These are phyloP conservation scores for Oreochromis aureus DNA, from an alignment of 2,113 vertebrate species.

Conservation along the genomic window DNA sequence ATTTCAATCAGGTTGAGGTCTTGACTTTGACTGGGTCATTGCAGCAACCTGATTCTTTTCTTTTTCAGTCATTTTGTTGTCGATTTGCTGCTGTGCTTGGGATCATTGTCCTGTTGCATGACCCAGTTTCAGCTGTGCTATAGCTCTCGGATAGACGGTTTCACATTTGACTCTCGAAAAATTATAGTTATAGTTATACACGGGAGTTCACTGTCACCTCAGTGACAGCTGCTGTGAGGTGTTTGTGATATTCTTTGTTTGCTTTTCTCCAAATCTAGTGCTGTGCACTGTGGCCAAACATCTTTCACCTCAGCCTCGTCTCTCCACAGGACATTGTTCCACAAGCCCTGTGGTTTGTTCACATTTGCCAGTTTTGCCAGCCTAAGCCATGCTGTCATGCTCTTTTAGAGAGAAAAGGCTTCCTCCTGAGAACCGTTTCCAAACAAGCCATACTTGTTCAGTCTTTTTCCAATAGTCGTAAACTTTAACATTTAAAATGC, in stretches of 20 bases:
- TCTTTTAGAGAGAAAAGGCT: background rate
- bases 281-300: background rate
- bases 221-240: background rate
- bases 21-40: background rate
- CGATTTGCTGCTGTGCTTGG: background rate
- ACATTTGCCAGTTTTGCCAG: background rate
- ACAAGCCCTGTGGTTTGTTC: background rate
- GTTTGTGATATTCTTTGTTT: background rate
- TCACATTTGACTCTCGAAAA: background rate
- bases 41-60: background rate
- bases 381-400: background rate
- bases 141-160: background rate
- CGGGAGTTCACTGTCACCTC: background rate
- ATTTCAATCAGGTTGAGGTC: rapidly evolving
- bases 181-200: background rate
- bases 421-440: background rate
- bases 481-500: background rate
- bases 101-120: background rate
- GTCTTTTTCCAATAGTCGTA: background rate
- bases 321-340: background rate
- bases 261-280: background rate
- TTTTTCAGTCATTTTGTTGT: background rate
- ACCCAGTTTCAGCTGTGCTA: background rate
- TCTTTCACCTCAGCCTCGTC: background rate
- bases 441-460: background rate